Base-by-base conservation (phyloP, 2,888 invertebrate species). In the Eupsilia transversa region DNA sequence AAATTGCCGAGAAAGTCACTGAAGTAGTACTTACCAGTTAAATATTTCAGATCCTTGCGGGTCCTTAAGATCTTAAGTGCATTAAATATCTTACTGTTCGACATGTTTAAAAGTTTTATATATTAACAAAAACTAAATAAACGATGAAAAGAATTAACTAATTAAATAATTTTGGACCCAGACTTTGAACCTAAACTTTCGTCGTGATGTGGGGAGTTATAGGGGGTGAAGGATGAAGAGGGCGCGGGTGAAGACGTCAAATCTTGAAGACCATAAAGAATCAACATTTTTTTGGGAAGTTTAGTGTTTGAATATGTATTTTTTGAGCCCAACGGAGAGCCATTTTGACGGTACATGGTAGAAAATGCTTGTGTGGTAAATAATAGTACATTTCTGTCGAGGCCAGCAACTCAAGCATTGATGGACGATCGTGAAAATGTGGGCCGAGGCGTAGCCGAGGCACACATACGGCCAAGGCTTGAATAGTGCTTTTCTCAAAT, bases 151-250 rank as follows among this genome's bases (percentile, higher is more conserved):
- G 77, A 89, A 87, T 75, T 81, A 84, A 88, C 81, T 84, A 90
- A 91, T 90, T 88, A 86, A 91, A 88, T 90, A 93, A 92, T 91
- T 93, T 93, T 90, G 88, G 88, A 94, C 89, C 92, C 94, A 96
- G 96, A 96, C 96, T 96, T 96, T 96, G 96, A 95, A 95, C 96
- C 96, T 95, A 94, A 94, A 95, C 94, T 95, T 95, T 96, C 93
- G 91, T 86, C 91, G 92, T 88, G 88, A 88, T 83, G 73, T 71
- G 60, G 74, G 90, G 83, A 82, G 88, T 84, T 71, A 82, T 74
- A 91, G 90, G 93, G 89, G 92, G 90, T 87, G 90, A 88, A 87
- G 84, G 77, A 75, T 72, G 70, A 67, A 52, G 69, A 67, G 79
- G 77, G 77, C 63, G 77, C 73, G 70, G 35, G 38, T 72, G 70